Percentiles rank a stretch among this genome's conserved stretches.
These are phyloP conservation scores for Diachrysia chrysitis DNA, from an alignment of 2,888 invertebrate species.

Conservation along the genomic window DNA sequence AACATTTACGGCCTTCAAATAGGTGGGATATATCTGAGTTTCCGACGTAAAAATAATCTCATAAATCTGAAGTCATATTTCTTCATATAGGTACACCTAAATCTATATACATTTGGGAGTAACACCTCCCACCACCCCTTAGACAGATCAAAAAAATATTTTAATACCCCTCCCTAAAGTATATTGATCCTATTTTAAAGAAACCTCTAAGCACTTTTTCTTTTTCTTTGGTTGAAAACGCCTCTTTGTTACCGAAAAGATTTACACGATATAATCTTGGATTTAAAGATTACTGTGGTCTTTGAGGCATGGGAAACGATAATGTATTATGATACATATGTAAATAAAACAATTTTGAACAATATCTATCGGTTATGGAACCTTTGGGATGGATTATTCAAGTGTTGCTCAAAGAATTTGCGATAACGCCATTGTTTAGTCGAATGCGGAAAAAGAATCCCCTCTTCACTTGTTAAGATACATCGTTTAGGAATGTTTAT, in stretches of 20 bases:
- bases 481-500: neutral
- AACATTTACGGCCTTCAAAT: neutral
- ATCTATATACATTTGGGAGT: neutral
- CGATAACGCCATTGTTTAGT: neutral
- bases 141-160: conserved; percentile 39
- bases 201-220: conserved; percentile 27
- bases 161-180: conserved; percentile 25
- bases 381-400: neutral
- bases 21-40: too few relatives aligned
- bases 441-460: neutral
- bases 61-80: neutral
- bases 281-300: conserved; percentile 27
- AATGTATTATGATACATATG: conserved; percentile 29
- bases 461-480: conserved; percentile 4
- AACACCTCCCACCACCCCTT: conserved; percentile 5
- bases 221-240: conserved; percentile 33
- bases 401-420: neutral
- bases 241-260: conserved; percentile 43
- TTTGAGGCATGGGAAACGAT: neutral
- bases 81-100: neutral
- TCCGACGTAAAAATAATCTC: neutral
- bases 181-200: conserved; percentile 48
- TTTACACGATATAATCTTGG: conserved; percentile 44
- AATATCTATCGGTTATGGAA: neutral
- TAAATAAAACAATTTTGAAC: conserved; percentile 30